phyloP scores from a whole-genome alignment of 92 coral and sea anemone species.

The Umimayanthus kanabou region DNA sequence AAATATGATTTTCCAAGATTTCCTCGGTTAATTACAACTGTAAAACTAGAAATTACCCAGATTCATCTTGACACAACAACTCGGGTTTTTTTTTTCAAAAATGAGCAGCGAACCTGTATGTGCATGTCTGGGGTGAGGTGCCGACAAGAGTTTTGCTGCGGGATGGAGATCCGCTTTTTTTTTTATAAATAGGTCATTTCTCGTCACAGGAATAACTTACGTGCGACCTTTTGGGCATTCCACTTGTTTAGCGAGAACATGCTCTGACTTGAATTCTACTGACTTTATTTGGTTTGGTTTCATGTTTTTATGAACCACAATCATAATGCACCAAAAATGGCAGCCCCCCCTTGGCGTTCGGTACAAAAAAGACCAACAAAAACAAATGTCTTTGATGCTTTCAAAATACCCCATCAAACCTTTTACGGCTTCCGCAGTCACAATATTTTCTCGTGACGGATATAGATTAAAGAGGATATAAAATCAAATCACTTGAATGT shows the following conservation, averaged over 20 bases:
- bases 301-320: constrained; percentile 17
- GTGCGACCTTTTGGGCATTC: constrained; percentile 33
- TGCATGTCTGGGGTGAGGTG: constrained; percentile 12
- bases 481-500: background rate
- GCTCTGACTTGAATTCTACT: constrained; percentile 19
- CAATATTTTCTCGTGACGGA: constrained; percentile 29
- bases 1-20: background rate
- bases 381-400: constrained; percentile 2
- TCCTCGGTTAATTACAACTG: background rate
- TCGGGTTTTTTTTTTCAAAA: background rate
- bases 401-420: constrained; percentile 12
- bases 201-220: constrained; percentile 14
- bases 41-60: background rate
- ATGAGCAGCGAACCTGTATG: background rate
- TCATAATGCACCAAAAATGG: background rate
- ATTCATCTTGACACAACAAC: background rate
- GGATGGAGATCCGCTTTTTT: background rate
- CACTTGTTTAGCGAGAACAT: constrained; percentile 2
- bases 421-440: constrained; percentile 25
- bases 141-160: constrained; percentile 1
- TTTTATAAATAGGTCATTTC: background rate
- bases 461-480: constrained; percentile 10
- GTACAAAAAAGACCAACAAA: constrained; percentile 12
- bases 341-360: background rate
- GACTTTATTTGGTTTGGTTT: constrained; percentile 22